phyloP scores from a whole-genome alignment of 2,888 invertebrate species.

The Anorthoa munda region DNA sequence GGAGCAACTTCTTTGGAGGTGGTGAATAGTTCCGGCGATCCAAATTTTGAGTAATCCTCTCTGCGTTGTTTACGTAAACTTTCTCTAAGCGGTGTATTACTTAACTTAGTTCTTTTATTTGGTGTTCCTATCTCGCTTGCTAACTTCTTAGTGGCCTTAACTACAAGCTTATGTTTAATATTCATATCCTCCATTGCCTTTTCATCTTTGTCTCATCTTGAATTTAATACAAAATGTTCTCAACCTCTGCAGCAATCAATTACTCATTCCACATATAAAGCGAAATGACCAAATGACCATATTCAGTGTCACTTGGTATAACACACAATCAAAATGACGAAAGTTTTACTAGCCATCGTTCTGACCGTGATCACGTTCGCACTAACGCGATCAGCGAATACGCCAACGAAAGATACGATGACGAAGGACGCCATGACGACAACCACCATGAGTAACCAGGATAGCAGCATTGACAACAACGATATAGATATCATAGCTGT shows the following conservation, averaged over 20 bases:
- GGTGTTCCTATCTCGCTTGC: too few relatives aligned
- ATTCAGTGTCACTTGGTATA: slow-evolving; percentile 32
- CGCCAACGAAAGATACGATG: slow-evolving; percentile 6
- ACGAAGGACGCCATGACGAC: slow-evolving; percentile 27
- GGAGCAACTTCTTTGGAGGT: too few relatives aligned
- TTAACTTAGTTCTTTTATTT: too few relatives aligned
- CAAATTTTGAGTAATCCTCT: too few relatives aligned
- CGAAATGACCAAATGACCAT: slow-evolving; percentile 23
- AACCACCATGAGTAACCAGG: slow-evolving; percentile 36
- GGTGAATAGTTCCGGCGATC: too few relatives aligned
- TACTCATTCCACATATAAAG: slow-evolving; percentile 48
- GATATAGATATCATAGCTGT: slow-evolving; percentile 80
- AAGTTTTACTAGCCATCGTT: slow-evolving; percentile 34
- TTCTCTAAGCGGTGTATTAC: too few relatives aligned
- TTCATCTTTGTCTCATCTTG: too few relatives aligned
- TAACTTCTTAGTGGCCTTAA: too few relatives aligned
- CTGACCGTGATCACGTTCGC: slow-evolving; percentile 47
- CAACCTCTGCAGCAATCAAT: slow-evolving; percentile 46
- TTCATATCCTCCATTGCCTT: too few relatives aligned
- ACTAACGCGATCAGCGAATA: slow-evolving; percentile 45
- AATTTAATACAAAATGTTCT: slow-evolving; percentile 29
- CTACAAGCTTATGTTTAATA: too few relatives aligned
- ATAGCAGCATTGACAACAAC: slow-evolving; percentile 52
- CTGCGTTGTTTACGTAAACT: too few relatives aligned
- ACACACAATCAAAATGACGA: slow-evolving; percentile 49